phyloP scores from a whole-genome alignment of 2,797 vertebrate species.

The Catharus ustulatus region DNA sequence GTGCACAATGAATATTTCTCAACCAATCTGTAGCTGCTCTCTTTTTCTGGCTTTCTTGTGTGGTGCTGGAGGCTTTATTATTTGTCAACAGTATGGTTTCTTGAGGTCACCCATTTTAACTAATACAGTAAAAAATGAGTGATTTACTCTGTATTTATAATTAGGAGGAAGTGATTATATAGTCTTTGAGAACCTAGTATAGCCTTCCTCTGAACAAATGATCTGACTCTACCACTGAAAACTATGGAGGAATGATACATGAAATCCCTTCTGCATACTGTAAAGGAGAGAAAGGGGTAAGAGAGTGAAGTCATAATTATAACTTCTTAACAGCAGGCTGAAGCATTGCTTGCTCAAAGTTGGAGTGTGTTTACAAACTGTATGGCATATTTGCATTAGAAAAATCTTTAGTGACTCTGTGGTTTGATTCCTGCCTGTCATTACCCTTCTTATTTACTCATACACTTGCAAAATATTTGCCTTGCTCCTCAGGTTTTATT shows the following conservation, averaged over 20 bases:
- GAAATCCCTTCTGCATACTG: neutral
- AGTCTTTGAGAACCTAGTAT: neutral
- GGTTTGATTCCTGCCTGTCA: slow-evolving; percentile 41
- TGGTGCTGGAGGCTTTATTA: neutral
- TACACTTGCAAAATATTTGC: neutral
- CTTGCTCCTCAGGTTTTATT: slow-evolving; percentile 8
- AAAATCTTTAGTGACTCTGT: neutral
- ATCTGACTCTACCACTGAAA: neutral
- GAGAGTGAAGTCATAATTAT: neutral
- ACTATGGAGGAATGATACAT: neutral
- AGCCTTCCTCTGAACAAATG: neutral
- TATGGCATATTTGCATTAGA: neutral
- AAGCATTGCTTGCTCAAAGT: neutral
- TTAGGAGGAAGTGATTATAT: neutral
- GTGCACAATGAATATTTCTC: neutral
- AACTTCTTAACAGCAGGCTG: neutral
- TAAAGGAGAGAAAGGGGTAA: neutral
- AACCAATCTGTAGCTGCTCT: neutral
- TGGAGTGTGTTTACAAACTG: neutral
- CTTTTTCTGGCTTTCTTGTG: neutral
- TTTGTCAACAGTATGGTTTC: neutral
- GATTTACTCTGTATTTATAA: neutral
- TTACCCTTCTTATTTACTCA: slow-evolving; percentile 53
- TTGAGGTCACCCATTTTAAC: neutral
- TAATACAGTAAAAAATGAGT: neutral